Evolutionary conservation across 2,888 invertebrate genomes (phyloP).

Genomic region (Philaethria dido): DNA sequence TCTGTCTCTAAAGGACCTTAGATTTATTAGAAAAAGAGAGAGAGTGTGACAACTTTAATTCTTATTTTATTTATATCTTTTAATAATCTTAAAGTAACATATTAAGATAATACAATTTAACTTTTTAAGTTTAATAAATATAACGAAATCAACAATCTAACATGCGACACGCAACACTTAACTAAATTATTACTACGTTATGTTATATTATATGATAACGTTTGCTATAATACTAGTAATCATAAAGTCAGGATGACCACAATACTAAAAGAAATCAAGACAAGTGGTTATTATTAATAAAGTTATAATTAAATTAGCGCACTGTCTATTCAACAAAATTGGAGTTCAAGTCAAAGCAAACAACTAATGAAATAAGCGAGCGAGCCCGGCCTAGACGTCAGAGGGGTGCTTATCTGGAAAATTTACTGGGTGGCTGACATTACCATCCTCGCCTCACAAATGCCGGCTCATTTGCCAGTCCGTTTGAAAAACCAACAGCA

Average conservation of each 20-base stretch:
- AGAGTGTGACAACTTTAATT: no score
- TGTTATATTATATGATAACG: background rate
- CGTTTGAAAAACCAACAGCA: constrained; percentile 68
- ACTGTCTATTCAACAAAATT: constrained; percentile 59
- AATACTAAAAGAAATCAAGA: background rate
- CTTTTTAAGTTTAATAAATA: background rate
- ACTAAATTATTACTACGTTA: background rate
- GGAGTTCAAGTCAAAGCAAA: constrained; percentile 69
- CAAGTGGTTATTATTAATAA: constrained; percentile 10
- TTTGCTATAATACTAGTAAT: background rate
- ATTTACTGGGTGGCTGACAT: constrained; percentile 80
- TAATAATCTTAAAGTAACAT: no score
- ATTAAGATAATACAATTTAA: background rate
- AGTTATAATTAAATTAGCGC: constrained; percentile 27
- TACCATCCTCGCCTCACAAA: constrained; percentile 74
- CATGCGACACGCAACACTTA: background rate
- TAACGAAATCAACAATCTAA: background rate
- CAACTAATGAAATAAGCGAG: constrained; percentile 75
- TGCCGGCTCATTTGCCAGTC: constrained; percentile 75
- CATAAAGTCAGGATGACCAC: background rate
- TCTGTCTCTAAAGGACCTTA: no score
- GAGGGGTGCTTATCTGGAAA: constrained; percentile 75
- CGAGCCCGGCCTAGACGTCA: constrained; percentile 68
- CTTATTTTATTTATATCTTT: no score
- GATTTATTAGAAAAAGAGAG: no score